Conservation (phyloP, 2,113 vertebrate genomes). For the Scolopax mira region DNA sequence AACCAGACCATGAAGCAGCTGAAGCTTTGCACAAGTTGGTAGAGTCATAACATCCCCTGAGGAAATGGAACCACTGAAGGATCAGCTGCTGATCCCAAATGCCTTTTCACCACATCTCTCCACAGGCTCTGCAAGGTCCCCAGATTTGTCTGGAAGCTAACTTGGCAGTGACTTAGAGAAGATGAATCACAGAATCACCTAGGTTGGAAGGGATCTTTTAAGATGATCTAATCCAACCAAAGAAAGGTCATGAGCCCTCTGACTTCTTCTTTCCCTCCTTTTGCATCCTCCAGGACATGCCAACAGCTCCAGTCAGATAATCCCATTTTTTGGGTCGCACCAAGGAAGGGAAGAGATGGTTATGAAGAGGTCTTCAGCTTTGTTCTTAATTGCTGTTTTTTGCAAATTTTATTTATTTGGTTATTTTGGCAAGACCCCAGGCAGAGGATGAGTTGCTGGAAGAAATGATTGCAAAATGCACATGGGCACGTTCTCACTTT, state of each 20-base stretch:
- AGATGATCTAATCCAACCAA: no score
- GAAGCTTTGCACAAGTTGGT: background rate
- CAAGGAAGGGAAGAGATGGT: background rate
- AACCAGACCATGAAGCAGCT: background rate
- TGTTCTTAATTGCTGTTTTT: background rate
- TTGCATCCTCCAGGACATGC: background rate
- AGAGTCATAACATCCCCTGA: background rate
- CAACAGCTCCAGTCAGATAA: background rate
- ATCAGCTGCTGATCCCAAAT: background rate
- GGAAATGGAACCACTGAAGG: fast-evolving
- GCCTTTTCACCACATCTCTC: background rate
- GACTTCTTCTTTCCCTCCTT: background rate
- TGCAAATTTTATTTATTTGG: background rate
- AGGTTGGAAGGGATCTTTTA: no score
- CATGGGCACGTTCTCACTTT: background rate
- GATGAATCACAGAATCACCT: no score
- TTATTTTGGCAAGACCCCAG: background rate
- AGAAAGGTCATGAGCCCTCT: fast-evolving
- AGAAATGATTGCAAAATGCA: background rate
- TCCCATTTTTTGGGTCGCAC: background rate
- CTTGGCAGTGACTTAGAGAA: background rate
- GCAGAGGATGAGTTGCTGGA: background rate
- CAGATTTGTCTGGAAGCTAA: background rate
- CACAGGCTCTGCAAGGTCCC: background rate
- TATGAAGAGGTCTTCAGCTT: background rate